Evolutionary conservation across 2,113 vertebrate genomes (phyloP), one percentile per base, ranked within the genome.

Genomic region (Rafetus swinhoei): DNA sequence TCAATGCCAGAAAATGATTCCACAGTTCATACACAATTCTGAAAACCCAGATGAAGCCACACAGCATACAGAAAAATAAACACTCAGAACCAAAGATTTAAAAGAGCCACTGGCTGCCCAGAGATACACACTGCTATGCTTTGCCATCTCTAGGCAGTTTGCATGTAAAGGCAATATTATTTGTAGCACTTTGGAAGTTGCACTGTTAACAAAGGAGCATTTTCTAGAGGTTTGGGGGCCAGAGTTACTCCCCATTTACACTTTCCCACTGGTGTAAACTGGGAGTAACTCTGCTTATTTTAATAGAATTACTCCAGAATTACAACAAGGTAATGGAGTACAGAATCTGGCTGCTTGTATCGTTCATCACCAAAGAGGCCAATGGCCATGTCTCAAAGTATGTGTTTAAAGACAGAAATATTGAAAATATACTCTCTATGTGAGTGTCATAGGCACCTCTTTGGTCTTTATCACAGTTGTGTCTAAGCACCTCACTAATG

Each of bases 1-100:
- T 56, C 81, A 57, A 79, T 50, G 55, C 62, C 72, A 80, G 52
- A 80, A 92, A 90, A 85, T 87, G 81, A 50, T 45, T 22, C 24
- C 45, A 13, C 90, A 80, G 54, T 39, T 87, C 1, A 0, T 65
- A 21, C 52, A 2, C 39, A n/a, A 85, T 3, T 55, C 50, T 74
- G 69, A 90, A 39, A 57, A 60, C 39, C 1, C 74, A 81, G 54
- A 2, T 25, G 32, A 72, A 82, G 4, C 35, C 5, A 22, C 6
- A 72, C 79, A 19, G 2, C 77, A 80, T 22, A 60, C 55, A 65
- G 12, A 81, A 12, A 55, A 89, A 13, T 45, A 45, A 76, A 19
- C 2, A 50, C 83, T 24, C 60, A 1, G 0, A 45, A 29, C 25
- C 69, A n/a, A 87, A 65, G 7, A 81, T 81, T 7, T 84, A 55